A percentile compares a stretch with the other conserved stretches of the same genome.
phyloP scores from a whole-genome alignment of 2,888 invertebrate genomes.

The Nemotelus nigrinus region DNA sequence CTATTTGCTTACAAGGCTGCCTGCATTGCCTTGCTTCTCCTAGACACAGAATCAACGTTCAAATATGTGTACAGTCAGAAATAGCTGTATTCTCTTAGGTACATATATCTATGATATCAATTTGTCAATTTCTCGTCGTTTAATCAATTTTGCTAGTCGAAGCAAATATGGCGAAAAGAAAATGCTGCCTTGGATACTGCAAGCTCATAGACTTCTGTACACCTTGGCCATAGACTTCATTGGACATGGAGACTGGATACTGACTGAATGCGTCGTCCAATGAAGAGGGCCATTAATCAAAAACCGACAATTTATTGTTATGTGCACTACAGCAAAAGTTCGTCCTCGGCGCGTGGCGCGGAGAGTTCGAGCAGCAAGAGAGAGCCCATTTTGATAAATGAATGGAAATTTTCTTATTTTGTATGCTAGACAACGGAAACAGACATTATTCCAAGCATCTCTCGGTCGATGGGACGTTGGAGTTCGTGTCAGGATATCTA shows the following conservation, averaged over 20 bases:
- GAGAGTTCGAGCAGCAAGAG: neutral
- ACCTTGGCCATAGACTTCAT: too few species aligned
- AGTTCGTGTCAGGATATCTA: too few species aligned
- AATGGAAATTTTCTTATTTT: conserved; percentile 13
- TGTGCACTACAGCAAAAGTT: conserved; percentile 6
- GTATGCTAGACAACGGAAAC: neutral
- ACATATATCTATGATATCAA: neutral
- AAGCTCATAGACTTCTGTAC: too few species aligned
- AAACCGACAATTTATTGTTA: conserved; percentile 28
- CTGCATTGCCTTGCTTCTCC: too few species aligned
- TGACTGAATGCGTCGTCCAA: conserved; percentile 4
- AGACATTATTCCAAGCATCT: too few species aligned
- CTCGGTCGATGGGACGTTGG: too few species aligned
- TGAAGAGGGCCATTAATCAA: conserved; percentile 14
- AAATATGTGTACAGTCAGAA: too few species aligned
- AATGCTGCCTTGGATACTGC: too few species aligned
- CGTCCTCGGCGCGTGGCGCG: neutral
- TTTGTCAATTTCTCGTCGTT: conserved; percentile 13
- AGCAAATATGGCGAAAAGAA: neutral
- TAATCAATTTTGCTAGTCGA: conserved; percentile 14
- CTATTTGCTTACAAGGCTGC: too few species aligned
- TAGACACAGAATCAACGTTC: too few species aligned
- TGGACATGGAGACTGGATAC: neutral
- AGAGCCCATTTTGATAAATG: conserved; percentile 15
- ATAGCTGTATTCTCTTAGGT: too few species aligned